Conservation (phyloP, 2,888 invertebrate genomes). For the Rhagium mordax region DNA sequence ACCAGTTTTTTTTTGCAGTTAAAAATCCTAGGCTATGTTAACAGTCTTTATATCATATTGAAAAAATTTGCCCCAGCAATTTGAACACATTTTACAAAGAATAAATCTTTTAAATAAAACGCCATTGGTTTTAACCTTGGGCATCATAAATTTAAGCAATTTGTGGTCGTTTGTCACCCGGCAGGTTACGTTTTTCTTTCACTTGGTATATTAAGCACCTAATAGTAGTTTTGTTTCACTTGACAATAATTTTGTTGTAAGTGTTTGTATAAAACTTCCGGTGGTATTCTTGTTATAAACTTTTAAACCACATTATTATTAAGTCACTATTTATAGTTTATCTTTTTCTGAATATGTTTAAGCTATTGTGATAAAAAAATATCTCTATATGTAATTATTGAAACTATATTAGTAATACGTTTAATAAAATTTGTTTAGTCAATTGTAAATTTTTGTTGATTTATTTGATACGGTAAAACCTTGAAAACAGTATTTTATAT, state of each 20-base stretch:
- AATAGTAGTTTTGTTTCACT: constrained; percentile 2
- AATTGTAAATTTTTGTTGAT: background rate
- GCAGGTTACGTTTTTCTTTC: background rate
- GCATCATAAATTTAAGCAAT: background rate
- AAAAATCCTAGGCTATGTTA: no score
- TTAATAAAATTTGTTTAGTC: constrained; percentile 23
- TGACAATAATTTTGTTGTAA: background rate
- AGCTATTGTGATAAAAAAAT: constrained; percentile 25
- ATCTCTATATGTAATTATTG: constrained; percentile 3
- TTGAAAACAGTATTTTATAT: no score
- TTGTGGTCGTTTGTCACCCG: background rate
- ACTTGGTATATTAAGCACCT: background rate
- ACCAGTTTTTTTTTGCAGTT: no score
- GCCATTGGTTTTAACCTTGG: no score
- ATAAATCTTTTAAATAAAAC: no score
- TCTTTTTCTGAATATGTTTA: constrained; percentile 3
- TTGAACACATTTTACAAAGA: no score
- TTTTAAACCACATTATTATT: constrained; percentile 1
- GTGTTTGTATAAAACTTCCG: background rate
- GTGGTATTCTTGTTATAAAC: background rate
- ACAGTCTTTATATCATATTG: no score
- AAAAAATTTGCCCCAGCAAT: no score
- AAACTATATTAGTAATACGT: background rate
- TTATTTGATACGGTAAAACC: no score
- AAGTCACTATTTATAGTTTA: constrained; percentile 3